phyloP scores from a whole-genome alignment of 1,140 invertebrate genomes.

The Spodoptera frugiperda region DNA sequence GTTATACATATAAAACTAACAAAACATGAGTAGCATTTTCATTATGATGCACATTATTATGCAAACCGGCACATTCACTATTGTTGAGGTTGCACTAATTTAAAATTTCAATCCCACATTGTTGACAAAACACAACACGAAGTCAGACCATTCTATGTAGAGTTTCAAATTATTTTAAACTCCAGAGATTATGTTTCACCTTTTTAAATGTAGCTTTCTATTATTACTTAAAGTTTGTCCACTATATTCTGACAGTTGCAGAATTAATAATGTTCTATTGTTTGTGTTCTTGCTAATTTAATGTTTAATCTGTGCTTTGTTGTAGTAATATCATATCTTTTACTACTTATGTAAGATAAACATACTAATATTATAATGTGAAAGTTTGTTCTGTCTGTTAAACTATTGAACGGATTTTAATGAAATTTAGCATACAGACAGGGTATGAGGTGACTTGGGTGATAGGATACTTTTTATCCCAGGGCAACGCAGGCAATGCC shows the following conservation, averaged over 20 bases:
- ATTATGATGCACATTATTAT: constrained; percentile 13
- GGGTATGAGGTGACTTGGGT: no score
- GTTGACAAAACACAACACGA: constrained; percentile 5
- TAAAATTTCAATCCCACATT: constrained; percentile 21
- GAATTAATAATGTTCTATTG: not conserved
- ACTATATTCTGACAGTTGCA: not conserved
- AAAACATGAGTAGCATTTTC: not conserved
- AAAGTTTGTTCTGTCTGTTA: no score
- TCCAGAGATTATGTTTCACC: not conserved
- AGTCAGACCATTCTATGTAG: not conserved
- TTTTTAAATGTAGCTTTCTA: not conserved
- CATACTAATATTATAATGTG: no score
- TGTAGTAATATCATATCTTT: no score
- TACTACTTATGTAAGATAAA: no score
- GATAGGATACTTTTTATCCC: no score
- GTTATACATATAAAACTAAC: no score
- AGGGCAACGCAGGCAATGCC: no score
- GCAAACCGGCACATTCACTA: constrained; percentile 12
- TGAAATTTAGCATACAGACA: no score
- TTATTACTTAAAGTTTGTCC: not conserved
- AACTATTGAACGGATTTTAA: no score
- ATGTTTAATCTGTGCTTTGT: not conserved
- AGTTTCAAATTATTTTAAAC: constrained; percentile 19
- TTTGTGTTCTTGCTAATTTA: not conserved
- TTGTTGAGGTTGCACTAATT: constrained; percentile 3